Percentiles rank a stretch among this genome's conserved stretches.
Evolutionary conservation across 2,113 vertebrate species (phyloP).

Genomic region (Saguinus imperator): DNA sequence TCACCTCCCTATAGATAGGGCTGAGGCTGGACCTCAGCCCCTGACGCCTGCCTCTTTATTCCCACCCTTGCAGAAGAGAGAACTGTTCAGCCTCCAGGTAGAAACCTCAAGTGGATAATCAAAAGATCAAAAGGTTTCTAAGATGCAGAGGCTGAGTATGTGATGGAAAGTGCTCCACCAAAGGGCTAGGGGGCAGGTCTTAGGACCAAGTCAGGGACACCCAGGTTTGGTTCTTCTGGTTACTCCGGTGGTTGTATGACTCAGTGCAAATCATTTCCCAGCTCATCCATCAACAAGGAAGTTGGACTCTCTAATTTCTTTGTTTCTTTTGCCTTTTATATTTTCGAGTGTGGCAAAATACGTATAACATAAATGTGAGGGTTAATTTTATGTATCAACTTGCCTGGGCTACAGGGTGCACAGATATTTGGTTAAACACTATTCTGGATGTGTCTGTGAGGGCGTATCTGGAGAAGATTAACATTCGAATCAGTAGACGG

Average conservation of each 20-base stretch:
- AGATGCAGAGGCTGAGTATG: not conserved
- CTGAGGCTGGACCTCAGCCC: not conserved
- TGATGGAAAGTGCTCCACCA: not conserved
- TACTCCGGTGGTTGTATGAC: not conserved
- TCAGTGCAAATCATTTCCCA: not conserved
- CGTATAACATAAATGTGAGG: not conserved
- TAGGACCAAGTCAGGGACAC: not conserved
- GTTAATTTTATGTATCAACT: not conserved
- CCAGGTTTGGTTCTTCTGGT: not conserved
- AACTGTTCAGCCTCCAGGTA: not conserved
- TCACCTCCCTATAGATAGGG: not conserved
- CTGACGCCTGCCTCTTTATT: not conserved
- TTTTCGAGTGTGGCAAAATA: constrained; percentile 16
- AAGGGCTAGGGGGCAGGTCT: not conserved
- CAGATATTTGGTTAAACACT: not conserved
- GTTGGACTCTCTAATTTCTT: not conserved
- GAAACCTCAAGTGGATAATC: not conserved
- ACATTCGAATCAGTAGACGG: not conserved
- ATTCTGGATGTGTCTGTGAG: not conserved
- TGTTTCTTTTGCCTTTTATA: not conserved
- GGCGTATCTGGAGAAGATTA: not conserved
- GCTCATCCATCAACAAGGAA: not conserved
- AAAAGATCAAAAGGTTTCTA: not conserved
- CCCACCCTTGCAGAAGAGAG: not conserved
- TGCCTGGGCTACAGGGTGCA: not conserved